Percentiles rank a stretch among this genome's conserved stretches.
Conservation (phyloP, 2,888 invertebrate genomes). For the Sphinx pinastri region DNA sequence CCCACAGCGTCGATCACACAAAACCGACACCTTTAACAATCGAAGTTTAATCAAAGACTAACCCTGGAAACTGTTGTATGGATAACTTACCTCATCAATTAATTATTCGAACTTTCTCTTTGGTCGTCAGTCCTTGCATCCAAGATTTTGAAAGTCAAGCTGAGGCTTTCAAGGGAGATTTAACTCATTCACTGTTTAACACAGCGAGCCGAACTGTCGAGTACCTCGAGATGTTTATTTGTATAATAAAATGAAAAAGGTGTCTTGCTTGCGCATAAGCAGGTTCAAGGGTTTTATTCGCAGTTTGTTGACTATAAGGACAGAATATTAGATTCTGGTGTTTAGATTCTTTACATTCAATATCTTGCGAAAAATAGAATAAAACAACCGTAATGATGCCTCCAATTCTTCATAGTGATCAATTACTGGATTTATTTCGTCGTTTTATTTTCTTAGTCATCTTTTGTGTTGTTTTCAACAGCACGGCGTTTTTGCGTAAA, state of each 20-base stretch:
- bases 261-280: background rate
- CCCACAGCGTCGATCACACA: background rate
- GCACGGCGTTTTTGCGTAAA: background rate
- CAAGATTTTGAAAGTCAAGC: slow-evolving; percentile 22
- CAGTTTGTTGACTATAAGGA: background rate
- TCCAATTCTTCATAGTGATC: too few relatives aligned
- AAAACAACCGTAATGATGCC: too few relatives aligned
- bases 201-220: background rate
- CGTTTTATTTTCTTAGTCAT: too few relatives aligned
- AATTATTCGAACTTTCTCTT: slow-evolving; percentile 60
- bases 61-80: slow-evolving; percentile 48
- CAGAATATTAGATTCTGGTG: too few relatives aligned
- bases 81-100: slow-evolving; percentile 59
- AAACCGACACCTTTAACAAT: slow-evolving; percentile 42
- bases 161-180: background rate
- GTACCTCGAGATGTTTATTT: background rate
- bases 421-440: too few relatives aligned
- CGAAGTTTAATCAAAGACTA: slow-evolving; percentile 51
- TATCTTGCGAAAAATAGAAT: too few relatives aligned
- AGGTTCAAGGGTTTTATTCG: background rate
- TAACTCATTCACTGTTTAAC: background rate
- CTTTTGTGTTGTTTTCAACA: too few relatives aligned
- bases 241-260: slow-evolving; percentile 1
- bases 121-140: slow-evolving; percentile 32
- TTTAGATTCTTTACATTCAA: too few relatives aligned